phyloP scores from a whole-genome alignment of 2,888 invertebrate species.

The Globia sparganii region DNA sequence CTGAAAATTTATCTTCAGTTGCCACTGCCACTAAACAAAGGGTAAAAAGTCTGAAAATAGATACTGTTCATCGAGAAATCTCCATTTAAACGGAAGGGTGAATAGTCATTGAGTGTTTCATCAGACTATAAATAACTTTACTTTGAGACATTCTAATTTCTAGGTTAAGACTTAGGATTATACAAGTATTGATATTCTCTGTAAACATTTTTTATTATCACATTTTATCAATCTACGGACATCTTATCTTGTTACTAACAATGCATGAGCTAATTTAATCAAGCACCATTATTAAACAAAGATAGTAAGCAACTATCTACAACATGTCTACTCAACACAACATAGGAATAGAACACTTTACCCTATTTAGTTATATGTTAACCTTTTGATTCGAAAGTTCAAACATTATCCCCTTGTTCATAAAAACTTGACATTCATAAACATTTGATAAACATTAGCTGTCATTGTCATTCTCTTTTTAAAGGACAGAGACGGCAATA shows the following conservation, averaged over 20 bases:
- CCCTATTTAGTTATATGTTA: constrained; percentile 43
- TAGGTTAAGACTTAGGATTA: constrained; percentile 61
- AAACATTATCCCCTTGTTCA: constrained; percentile 57
- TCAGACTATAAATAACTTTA: constrained; percentile 55
- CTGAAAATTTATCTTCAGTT: neutral
- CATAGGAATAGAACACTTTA: constrained; percentile 36
- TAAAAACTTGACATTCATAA: constrained; percentile 59
- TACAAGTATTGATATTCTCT: constrained; percentile 45
- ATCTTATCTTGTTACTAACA: constrained; percentile 68
- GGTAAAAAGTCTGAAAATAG: constrained; percentile 27
- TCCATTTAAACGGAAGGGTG: constrained; percentile 39
- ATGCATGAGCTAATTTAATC: constrained; percentile 63
- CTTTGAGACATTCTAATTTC: constrained; percentile 54
- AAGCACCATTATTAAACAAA: constrained; percentile 61
- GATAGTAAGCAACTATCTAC: constrained; percentile 52
- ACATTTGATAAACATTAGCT: constrained; percentile 61
- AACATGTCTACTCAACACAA: constrained; percentile 37
- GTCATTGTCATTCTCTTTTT: constrained; percentile 57
- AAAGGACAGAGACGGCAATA: constrained; percentile 49
- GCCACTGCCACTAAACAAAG: constrained; percentile 15
- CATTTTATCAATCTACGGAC: constrained; percentile 57
- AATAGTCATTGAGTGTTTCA: constrained; percentile 49
- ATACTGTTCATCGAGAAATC: constrained; percentile 18
- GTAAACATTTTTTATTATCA: constrained; percentile 53
- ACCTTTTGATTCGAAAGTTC: constrained; percentile 57